A percentile compares a stretch with the other conserved stretches of the same genome.
phyloP scores from a whole-genome alignment of 2,797 vertebrate species.

The Gila robusta region DNA sequence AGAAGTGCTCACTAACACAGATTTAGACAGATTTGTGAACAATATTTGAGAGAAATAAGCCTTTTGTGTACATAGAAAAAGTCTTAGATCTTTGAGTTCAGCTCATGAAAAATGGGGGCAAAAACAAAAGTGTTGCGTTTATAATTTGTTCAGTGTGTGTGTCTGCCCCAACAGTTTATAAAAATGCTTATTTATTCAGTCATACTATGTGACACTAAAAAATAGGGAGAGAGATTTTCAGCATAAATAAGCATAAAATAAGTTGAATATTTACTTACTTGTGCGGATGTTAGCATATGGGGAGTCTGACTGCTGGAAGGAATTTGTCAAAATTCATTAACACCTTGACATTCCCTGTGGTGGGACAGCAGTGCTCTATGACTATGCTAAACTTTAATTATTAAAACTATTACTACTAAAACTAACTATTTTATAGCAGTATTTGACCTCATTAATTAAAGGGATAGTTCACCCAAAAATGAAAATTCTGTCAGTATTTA shows the following conservation, averaged over 20 bases:
- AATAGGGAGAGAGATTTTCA: background rate
- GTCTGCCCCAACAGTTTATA: background rate
- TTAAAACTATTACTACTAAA: background rate
- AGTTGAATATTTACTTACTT: background rate
- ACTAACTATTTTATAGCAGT: background rate
- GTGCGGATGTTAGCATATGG: background rate
- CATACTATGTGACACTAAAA: background rate
- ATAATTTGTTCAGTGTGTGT: too few relatives aligned
- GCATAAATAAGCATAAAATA: slow-evolving; percentile 7
- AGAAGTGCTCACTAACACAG: too few relatives aligned
- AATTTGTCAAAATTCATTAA: slow-evolving; percentile 7
- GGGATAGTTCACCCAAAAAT: too few relatives aligned
- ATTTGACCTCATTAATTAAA: background rate
- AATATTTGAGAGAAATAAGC: too few relatives aligned
- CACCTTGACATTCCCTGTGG: background rate
- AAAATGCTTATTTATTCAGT: slow-evolving; percentile 14
- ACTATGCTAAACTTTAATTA: background rate
- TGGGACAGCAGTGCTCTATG: background rate
- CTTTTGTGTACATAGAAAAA: too few relatives aligned
- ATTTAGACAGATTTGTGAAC: too few relatives aligned
- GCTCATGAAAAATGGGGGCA: too few relatives aligned
- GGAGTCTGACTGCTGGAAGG: slow-evolving; percentile 1
- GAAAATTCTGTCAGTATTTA: too few relatives aligned
- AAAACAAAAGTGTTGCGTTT: too few relatives aligned
- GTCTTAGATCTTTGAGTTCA: too few relatives aligned